A percentile compares a stretch with the other conserved stretches of the same genome.
phyloP scores from a whole-genome alignment of 37 sponge, comb jelly and placozoan species.

The Bolinopsis microptera region DNA sequence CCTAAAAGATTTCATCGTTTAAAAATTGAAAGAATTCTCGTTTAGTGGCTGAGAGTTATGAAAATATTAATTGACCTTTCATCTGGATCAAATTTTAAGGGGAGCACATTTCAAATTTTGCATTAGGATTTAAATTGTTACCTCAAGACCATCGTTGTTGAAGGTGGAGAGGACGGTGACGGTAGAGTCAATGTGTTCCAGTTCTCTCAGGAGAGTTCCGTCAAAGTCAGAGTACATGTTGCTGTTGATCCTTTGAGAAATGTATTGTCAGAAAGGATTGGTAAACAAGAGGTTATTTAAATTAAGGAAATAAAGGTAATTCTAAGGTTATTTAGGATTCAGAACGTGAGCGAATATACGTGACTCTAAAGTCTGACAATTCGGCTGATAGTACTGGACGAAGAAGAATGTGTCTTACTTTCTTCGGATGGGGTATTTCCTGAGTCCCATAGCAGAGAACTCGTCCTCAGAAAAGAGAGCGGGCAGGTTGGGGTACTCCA shows the following conservation, averaged over 20 bases:
- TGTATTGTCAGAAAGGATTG: background rate
- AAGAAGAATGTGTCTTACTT: background rate
- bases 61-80: background rate
- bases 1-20: background rate
- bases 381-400: too few relatives aligned
- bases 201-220: background rate
- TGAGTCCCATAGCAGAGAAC: slow-evolving; percentile 54
- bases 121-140: background rate
- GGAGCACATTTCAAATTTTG: background rate
- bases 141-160: slow-evolving; percentile 37
- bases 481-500: slow-evolving; percentile 15
- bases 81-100: background rate
- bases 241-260: slow-evolving; percentile 4
- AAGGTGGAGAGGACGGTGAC: slow-evolving; percentile 53
- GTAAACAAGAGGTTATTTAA: too few relatives aligned
- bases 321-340: too few relatives aligned
- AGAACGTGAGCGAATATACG: too few relatives aligned
- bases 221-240: slow-evolving; percentile 56
- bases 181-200: slow-evolving; percentile 49
- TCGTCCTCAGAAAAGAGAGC: slow-evolving; percentile 25
- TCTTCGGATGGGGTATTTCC: slow-evolving; percentile 44
- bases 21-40: too few relatives aligned
- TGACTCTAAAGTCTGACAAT: too few relatives aligned
- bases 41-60: too few relatives aligned
- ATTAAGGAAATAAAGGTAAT: too few relatives aligned